Conservation (phyloP, 1,140 invertebrate species). For the Probaryconus sp. region DNA sequence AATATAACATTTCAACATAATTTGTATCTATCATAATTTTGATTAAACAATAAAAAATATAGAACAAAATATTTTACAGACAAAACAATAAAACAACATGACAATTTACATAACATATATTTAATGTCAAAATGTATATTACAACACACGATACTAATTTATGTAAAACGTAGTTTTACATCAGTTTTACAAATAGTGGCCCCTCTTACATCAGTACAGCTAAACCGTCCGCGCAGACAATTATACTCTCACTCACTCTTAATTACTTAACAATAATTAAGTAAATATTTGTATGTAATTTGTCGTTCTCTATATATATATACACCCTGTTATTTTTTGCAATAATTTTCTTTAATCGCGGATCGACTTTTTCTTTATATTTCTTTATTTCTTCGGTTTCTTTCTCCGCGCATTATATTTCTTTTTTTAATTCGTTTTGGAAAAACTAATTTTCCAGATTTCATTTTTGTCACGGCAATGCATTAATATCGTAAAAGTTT, state of each 20-base stretch:
- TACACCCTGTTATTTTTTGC: conserved; percentile 73
- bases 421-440: conserved; percentile 12
- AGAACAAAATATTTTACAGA: not conserved
- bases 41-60: not conserved
- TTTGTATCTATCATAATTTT: too few species aligned
- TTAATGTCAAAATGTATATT: conserved; percentile 39
- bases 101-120: conserved; percentile 37
- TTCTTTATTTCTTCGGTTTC: conserved; percentile 10
- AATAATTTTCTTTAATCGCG: conserved; percentile 53
- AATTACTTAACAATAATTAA: conserved; percentile 71
- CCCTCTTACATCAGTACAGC: conserved; percentile 60
- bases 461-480: not conserved
- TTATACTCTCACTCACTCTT: conserved; percentile 10
- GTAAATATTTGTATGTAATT: conserved; percentile 74
- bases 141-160: conserved; percentile 34
- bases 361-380: conserved; percentile 35
- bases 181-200: conserved; percentile 33
- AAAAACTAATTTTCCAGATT: too few species aligned
- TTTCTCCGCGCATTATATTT: conserved; percentile 4
- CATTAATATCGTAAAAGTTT: conserved; percentile 6
- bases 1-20: not conserved
- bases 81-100: conserved; percentile 31
- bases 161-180: conserved; percentile 23
- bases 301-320: conserved; percentile 68
- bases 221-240: conserved; percentile 48